Evolutionary conservation across 2,888 invertebrate genomes (phyloP).

Genomic region (Troglohyphantes excavatus): DNA sequence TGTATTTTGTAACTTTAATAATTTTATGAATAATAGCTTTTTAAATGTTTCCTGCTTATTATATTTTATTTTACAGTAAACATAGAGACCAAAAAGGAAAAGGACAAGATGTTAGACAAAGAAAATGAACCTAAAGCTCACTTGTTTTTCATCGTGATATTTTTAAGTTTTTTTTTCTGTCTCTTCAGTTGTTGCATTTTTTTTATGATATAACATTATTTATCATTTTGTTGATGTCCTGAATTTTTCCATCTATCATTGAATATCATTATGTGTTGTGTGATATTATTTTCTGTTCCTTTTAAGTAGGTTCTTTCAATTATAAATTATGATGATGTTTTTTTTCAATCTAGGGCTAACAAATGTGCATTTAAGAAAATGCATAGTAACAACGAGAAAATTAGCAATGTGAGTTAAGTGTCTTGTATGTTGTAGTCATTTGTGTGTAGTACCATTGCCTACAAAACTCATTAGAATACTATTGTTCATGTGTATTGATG

Average conservation of each 20-base stretch:
- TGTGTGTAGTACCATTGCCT: slow-evolving; percentile 69
- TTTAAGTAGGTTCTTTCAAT: not conserved
- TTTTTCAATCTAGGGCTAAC: slow-evolving; percentile 46
- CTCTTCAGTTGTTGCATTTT: slow-evolving; percentile 62
- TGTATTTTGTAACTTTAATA: not conserved
- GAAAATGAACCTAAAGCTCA: slow-evolving; percentile 75
- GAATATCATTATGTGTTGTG: slow-evolving; percentile 55
- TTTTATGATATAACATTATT: slow-evolving; percentile 28
- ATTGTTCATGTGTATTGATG: slow-evolving; percentile 70
- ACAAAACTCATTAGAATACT: slow-evolving; percentile 51
- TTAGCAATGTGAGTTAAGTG: slow-evolving; percentile 77
- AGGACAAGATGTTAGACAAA: slow-evolving; percentile 80
- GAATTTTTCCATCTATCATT: slow-evolving; percentile 50
- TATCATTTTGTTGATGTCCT: slow-evolving; percentile 52
- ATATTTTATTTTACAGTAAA: slow-evolving; percentile 51
- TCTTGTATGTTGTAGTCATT: slow-evolving; percentile 67
- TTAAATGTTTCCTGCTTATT: not conserved
- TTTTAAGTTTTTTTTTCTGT: slow-evolving; percentile 44
- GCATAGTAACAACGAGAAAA: slow-evolving; percentile 78
- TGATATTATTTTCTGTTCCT: slow-evolving; percentile 10
- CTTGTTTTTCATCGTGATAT: slow-evolving; percentile 65
- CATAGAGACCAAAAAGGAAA: slow-evolving; percentile 70
- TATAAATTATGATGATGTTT: not conserved
- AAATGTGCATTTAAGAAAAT: slow-evolving; percentile 66
- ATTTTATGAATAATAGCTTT: not conserved